A percentile compares a stretch with the other conserved stretches of the same genome.
These are phyloP conservation scores for Zaprionus ghesquierei DNA, from an alignment of 1,140 invertebrate genomes.

Conservation along the genomic window DNA sequence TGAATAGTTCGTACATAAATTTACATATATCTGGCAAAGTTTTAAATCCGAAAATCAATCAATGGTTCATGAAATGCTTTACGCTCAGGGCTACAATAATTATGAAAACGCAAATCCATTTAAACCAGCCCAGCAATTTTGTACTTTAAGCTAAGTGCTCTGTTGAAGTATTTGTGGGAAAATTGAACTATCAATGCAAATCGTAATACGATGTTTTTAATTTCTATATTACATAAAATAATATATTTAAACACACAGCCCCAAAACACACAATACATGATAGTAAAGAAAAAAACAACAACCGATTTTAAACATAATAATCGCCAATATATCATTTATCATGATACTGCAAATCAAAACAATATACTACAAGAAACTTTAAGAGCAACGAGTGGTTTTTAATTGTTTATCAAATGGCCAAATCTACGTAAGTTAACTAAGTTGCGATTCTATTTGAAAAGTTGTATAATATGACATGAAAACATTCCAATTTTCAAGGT, in stretches of 20 bases:
- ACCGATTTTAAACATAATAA: conserved; percentile 36
- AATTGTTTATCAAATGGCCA: background rate
- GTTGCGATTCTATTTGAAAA: background rate
- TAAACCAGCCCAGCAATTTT: conserved; percentile 35
- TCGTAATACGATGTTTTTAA: conserved; percentile 17
- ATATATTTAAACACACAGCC: conserved; percentile 2
- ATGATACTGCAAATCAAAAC: conserved; percentile 42
- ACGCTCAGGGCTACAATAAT: conserved; percentile 42
- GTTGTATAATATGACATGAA: background rate
- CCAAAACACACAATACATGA: background rate
- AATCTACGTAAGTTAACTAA: background rate
- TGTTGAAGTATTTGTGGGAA: conserved; percentile 10
- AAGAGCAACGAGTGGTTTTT: conserved; percentile 6
- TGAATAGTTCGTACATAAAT: background rate
- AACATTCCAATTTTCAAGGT: background rate
- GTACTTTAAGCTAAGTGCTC: conserved; percentile 30
- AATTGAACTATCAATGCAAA: conserved; percentile 12
- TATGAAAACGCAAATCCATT: background rate
- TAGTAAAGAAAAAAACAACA: conserved; percentile 15
- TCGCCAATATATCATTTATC: conserved; percentile 37
- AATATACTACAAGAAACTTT: conserved; percentile 53
- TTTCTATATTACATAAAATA: background rate
- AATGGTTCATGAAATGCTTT: conserved; percentile 5
- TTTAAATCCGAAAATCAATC: background rate
- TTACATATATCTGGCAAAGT: conserved; percentile 9